These are phyloP conservation scores for Erynnis tages DNA, from an alignment of 2,888 invertebrate genomes.

Conservation along the genomic window DNA sequence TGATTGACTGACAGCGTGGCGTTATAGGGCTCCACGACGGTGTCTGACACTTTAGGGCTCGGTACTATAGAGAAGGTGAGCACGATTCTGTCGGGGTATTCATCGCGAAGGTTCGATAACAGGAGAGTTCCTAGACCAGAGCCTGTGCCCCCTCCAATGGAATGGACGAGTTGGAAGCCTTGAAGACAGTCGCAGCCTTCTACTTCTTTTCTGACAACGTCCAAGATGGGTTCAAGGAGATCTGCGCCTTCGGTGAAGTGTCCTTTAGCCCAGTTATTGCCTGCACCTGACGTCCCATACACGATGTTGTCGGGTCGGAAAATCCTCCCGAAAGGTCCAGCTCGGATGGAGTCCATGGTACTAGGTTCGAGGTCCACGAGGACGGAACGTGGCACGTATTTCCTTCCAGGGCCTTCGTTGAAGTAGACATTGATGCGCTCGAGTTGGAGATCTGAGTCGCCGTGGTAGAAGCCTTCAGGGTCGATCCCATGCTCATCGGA, in stretches of 20 bases:
- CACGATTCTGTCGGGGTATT: conserved; percentile 87
- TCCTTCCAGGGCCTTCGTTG: conserved; percentile 81
- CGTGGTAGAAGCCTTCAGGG: conserved; percentile 77
- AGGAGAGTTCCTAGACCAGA: conserved; percentile 87
- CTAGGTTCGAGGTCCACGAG: conserved; percentile 66
- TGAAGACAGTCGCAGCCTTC: conserved; percentile 83
- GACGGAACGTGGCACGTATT: conserved; percentile 64
- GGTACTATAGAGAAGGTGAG: conserved; percentile 86
- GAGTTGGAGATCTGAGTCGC: conserved; percentile 86
- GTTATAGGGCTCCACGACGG: conserved; percentile 84
- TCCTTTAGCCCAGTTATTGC: conserved; percentile 84
- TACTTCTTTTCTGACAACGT: conserved; percentile 81
- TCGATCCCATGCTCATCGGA: conserved; percentile 89
- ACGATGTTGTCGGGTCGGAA: conserved; percentile 88
- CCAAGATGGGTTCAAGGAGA: conserved; percentile 81
- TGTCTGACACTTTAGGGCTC: conserved; percentile 88
- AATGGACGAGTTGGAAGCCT: conserved; percentile 84
- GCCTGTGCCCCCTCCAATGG: conserved; percentile 87
- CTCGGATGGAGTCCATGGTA: conserved; percentile 83
- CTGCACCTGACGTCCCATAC: conserved; percentile 81
- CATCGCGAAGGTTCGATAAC: conserved; percentile 85
- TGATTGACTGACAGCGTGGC: conserved; percentile 85
- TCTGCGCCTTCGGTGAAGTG: conserved; percentile 86
- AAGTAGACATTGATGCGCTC: conserved; percentile 89
- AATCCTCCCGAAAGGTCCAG: conserved; percentile 84